Conservation (phyloP, 1,140 invertebrate genomes). For the Copidosoma floridanum region DNA sequence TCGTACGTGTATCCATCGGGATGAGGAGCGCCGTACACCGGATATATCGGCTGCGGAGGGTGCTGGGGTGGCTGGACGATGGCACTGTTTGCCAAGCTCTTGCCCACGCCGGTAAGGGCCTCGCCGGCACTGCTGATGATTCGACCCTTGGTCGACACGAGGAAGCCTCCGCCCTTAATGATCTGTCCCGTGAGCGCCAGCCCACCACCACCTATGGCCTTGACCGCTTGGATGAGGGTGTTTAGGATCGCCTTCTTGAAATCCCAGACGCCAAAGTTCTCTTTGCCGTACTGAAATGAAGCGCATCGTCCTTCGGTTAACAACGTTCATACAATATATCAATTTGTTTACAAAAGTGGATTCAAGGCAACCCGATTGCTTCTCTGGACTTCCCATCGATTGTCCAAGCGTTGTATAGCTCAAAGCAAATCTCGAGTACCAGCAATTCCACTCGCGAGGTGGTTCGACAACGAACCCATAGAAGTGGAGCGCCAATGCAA, state of each 20-base stretch:
- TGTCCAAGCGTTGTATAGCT: no score
- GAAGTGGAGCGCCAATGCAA: no score
- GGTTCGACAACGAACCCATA: no score
- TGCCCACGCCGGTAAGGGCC: constrained; percentile 72
- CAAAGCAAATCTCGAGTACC: no score
- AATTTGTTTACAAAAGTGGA: no score
- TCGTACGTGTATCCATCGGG: constrained; percentile 33
- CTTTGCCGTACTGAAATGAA: constrained; percentile 11
- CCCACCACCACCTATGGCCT: constrained; percentile 80
- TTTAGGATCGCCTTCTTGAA: constrained; percentile 78
- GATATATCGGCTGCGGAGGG: no score
- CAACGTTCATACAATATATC: no score
- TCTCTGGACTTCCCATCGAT: no score
- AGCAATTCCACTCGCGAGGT: no score
- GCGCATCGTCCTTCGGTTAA: no score
- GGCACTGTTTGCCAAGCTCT: constrained; percentile 71
- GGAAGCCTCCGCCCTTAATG: constrained; percentile 77
- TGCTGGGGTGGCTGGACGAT: constrained; percentile 56
- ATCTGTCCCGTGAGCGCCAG: constrained; percentile 80
- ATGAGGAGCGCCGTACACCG: no score
- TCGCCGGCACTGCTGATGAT: constrained; percentile 71
- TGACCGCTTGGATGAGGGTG: constrained; percentile 78
- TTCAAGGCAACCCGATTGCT: no score
- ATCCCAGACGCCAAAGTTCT: constrained; percentile 68
- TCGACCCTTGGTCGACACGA: constrained; percentile 72